Conservation (phyloP, 2,797 vertebrate genomes). For the Protonibea diacanthus region DNA sequence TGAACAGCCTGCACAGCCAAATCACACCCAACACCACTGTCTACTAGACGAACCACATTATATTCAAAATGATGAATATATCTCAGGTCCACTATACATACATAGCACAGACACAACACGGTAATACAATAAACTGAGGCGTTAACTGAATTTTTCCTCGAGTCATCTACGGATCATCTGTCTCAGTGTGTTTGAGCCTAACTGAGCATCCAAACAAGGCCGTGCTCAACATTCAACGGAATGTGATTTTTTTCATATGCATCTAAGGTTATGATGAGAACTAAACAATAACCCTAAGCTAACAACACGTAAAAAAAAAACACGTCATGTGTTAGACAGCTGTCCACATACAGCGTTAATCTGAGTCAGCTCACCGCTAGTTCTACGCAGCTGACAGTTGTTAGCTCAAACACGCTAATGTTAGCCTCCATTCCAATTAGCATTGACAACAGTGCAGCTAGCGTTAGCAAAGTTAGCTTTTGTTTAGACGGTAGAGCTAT, state of each 20-base stretch:
- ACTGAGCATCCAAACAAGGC: not conserved
- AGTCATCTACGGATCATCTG: not conserved
- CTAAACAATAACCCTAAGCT: not conserved
- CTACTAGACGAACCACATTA: not conserved
- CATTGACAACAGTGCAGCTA: constrained; percentile 2
- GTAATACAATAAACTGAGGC: not conserved
- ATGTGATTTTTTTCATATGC: too few relatives aligned
- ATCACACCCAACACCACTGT: not conserved
- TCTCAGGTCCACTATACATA: not conserved
- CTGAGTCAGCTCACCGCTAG: not conserved
- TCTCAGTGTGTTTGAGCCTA: not conserved
- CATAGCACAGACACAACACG: not conserved
- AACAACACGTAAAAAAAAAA: not conserved
- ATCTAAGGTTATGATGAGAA: too few relatives aligned
- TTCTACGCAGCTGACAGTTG: not conserved
- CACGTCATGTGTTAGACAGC: not conserved
- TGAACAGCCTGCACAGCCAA: not conserved
- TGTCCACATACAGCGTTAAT: not conserved
- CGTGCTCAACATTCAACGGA: not conserved
- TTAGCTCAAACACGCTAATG: not conserved
- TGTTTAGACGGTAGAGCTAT: rapidly evolving
- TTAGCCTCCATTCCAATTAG: constrained; percentile 7
- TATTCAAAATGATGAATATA: not conserved
- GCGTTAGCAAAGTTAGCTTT: not conserved
- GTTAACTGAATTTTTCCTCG: not conserved